Evolutionary conservation across 1,140 invertebrate species (phyloP).

Genomic region (Drosophila bocqueti): DNA sequence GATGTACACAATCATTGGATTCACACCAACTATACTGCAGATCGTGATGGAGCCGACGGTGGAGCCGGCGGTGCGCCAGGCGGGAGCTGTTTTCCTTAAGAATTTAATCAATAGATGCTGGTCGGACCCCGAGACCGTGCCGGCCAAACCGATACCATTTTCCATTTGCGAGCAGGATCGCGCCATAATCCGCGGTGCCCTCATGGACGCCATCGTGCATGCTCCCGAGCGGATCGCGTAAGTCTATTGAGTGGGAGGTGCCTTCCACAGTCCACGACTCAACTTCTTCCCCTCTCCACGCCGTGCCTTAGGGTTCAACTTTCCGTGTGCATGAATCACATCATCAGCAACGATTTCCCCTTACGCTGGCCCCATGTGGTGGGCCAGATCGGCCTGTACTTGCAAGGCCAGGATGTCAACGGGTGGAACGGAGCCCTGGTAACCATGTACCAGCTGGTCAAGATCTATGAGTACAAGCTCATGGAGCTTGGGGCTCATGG

Average conservation of each 20-base stretch:
- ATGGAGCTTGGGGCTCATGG: constrained; percentile 88
- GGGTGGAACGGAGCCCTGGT: constrained; percentile 97
- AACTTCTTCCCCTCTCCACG: neutral
- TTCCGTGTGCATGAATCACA: constrained; percentile 95
- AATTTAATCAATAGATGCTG: constrained; percentile 96
- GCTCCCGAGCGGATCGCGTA: constrained; percentile 94
- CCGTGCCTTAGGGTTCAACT: constrained; percentile 91
- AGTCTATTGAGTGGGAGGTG: neutral
- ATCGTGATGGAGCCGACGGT: constrained; percentile 95
- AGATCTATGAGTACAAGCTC: constrained; percentile 98
- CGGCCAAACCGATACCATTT: constrained; percentile 91
- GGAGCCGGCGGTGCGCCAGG: constrained; percentile 96
- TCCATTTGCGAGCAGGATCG: constrained; percentile 98
- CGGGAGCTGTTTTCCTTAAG: constrained; percentile 98
- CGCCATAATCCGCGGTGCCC: constrained; percentile 94
- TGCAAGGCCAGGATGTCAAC: constrained; percentile 89
- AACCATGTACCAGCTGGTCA: constrained; percentile 97
- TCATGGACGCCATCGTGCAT: constrained; percentile 97
- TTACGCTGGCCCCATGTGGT: constrained; percentile 97
- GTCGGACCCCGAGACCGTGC: constrained; percentile 92
- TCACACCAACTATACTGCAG: constrained; percentile 96
- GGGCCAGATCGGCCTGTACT: constrained; percentile 93
- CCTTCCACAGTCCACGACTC: neutral
- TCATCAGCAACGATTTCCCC: constrained; percentile 98
- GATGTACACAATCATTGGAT: constrained; percentile 98